Evolutionary conservation across 2,113 vertebrate species (phyloP).

Genomic region (Speoplatyrhinus poulsoni): DNA sequence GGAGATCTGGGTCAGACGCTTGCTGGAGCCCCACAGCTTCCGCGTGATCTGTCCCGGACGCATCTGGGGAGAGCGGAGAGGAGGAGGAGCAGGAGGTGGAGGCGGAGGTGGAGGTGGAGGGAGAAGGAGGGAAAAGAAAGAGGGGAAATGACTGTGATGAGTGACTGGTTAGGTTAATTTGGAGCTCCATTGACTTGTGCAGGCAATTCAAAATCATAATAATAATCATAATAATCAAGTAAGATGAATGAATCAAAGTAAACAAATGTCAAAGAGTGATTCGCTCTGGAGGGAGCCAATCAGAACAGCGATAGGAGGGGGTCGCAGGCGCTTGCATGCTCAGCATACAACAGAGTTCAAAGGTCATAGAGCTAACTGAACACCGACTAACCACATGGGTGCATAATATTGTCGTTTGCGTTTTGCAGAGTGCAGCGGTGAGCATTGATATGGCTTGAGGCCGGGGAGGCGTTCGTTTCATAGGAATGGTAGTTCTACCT

Average conservation of each 20-base stretch:
- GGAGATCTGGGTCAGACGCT: slow-evolving; percentile 92
- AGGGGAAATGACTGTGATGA: not conserved
- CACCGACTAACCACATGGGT: no score
- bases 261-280: slow-evolving; percentile 33
- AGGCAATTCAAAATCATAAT: not conserved
- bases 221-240: no score
- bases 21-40: slow-evolving; percentile 98
- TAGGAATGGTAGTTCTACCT: slow-evolving; percentile 43
- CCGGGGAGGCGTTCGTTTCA: slow-evolving; percentile 48
- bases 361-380: no score
- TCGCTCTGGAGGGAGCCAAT: slow-evolving; percentile 25
- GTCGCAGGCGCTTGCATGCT: no score
- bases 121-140: slow-evolving; percentile 15
- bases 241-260: not conserved
- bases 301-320: slow-evolving; percentile 9
- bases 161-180: slow-evolving; percentile 38
- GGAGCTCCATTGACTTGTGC: slow-evolving; percentile 42
- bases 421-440: not conserved
- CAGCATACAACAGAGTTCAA: no score
- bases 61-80: slow-evolving; percentile 86
- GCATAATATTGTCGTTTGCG: no score
- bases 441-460: slow-evolving; percentile 57
- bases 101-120: slow-evolving; percentile 39
- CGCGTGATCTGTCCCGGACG: slow-evolving; percentile 92
- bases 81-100: slow-evolving; percentile 52